Evolutionary conservation across 2,113 vertebrate genomes (phyloP).

Genomic region (Thermophis baileyi): DNA sequence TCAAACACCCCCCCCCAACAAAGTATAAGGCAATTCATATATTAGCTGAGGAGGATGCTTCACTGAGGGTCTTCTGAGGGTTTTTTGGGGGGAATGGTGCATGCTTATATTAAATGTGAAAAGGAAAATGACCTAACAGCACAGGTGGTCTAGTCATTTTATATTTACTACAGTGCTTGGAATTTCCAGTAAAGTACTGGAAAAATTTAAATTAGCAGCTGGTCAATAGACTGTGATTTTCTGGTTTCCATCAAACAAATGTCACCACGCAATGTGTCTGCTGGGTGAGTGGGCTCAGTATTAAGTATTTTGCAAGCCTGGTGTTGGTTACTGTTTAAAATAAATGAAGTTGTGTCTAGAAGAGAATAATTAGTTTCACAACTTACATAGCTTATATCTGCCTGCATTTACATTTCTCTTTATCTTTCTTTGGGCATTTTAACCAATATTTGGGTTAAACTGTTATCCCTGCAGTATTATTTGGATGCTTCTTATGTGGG

Average conservation of each 20-base stretch:
- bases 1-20: neutral
- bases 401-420: constrained; percentile 53
- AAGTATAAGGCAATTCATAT: neutral
- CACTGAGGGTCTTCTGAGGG: neutral
- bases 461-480: constrained; percentile 54
- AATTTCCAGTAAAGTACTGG: neutral
- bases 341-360: constrained; percentile 50
- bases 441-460: constrained; percentile 53
- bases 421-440: constrained; percentile 50
- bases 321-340: constrained; percentile 20
- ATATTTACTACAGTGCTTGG: neutral
- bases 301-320: neutral
- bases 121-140: neutral
- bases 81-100: neutral
- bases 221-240: neutral
- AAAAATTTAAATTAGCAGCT: neutral
- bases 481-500: constrained; percentile 43
- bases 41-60: neutral
- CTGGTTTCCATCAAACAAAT: neutral
- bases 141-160: neutral
- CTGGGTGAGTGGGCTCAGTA: neutral
- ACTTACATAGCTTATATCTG: constrained; percentile 53
- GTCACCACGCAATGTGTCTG: neutral
- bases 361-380: constrained; percentile 50
- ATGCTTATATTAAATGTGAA: neutral